Percentiles rank a stretch among this genome's conserved stretches.
phyloP scores from a whole-genome alignment of 2,888 invertebrate genomes.

The Ectemnius continuus region DNA sequence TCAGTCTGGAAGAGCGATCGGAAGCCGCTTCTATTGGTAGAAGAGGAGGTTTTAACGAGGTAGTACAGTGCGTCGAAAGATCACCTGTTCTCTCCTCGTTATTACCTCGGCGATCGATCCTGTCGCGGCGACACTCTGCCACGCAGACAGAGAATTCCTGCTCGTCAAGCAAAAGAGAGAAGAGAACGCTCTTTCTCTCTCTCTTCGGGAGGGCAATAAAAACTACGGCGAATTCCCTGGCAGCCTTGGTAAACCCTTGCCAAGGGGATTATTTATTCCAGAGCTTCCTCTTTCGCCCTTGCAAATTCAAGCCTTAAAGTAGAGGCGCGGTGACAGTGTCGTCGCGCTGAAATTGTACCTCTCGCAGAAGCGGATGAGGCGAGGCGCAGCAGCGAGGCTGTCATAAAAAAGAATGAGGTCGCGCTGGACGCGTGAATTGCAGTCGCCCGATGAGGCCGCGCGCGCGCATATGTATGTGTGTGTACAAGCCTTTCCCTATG shows the following conservation, averaged over 20 bases:
- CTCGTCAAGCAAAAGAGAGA: no score
- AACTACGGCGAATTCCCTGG: no score
- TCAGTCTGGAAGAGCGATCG: conserved; percentile 11
- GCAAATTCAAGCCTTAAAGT: no score
- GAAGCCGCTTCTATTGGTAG: conserved; percentile 19
- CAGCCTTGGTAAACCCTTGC: no score
- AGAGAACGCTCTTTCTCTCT: no score
- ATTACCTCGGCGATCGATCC: conserved; percentile 4
- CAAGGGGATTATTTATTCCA: no score
- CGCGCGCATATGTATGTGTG: no score
- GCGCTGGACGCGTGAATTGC: neutral
- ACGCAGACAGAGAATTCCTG: no score
- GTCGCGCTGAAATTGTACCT: neutral
- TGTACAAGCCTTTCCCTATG: neutral
- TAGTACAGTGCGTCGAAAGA: conserved; percentile 6
- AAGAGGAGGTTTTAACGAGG: conserved; percentile 25
- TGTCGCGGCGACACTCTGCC: neutral
- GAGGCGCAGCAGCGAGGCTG: neutral
- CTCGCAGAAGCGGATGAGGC: neutral
- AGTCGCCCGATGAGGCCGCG: neutral
- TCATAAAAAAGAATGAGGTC: conserved; percentile 3
- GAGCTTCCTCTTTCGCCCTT: no score
- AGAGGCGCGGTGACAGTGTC: no score
- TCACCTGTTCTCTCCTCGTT: conserved; percentile 5
- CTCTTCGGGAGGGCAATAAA: no score